Evolutionary conservation across 1,140 invertebrate species (phyloP), one percentile per base, ranked within the genome.

Genomic region (Vollenhovia emeryi): DNA sequence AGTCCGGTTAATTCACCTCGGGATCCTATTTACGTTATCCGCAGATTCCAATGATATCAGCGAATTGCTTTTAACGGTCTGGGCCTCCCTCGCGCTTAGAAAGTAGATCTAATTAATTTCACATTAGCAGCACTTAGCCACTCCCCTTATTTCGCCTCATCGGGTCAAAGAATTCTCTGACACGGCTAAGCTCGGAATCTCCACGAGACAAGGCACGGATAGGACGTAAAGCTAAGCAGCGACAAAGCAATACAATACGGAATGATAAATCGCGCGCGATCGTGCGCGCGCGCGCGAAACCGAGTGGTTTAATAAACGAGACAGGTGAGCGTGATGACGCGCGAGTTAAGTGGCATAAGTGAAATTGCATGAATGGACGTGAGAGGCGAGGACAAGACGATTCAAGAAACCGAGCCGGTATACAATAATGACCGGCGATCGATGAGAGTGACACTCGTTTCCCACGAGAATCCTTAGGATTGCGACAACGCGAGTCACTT

Each of bases 291-390:
- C 21, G 5, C 27, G 45, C 24, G 55, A 60, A 24, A 55, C 60
- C 74, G 24, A 62, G 59, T 33, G 60, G 64, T 52, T 85, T 79
- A 88, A 86, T 59, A 73, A 86, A 50, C 87, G 52, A 74, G 76
- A 86, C 84, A 89, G 87, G 87, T 88, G 84, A 88, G 33, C 27
- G 50, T 52, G 75, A 80, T 80, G 74, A 85, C 62, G 40, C 69
- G 57, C 71, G 64, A 83, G 45, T 43, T 87, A 86, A 90, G 74
- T 89, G 83, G 76, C 57, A 66, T 59, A 86, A 84, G 55, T 84
- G 76, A 90, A 82, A 88, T 75, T 48, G 40, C 52, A 76, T 50
- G 83, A 86, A 89, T 60, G 82, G 30, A 52, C 15, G 24, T 18
- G 82, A 55, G 82, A 64, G 36, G 55, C 85, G 52, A 48, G 50